phyloP scores from a whole-genome alignment of 2,888 invertebrate species.

The Cetonia aurata region DNA sequence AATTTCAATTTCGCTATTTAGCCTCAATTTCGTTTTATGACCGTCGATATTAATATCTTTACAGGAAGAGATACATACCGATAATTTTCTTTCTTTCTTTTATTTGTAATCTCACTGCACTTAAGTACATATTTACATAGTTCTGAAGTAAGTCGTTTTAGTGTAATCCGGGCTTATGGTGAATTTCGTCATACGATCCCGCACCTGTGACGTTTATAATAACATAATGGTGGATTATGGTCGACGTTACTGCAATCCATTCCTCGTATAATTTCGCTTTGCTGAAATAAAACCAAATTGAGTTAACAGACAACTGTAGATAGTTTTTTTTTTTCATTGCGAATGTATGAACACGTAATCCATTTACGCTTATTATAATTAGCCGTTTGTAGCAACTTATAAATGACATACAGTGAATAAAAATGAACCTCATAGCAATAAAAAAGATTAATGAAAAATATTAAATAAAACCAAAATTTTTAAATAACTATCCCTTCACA shows the following conservation, averaged over 20 bases:
- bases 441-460: no score
- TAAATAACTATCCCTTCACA: no score
- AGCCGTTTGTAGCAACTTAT: no score
- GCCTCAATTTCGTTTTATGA: constrained; percentile 16
- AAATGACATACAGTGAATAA: no score
- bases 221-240: constrained; percentile 46
- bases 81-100: no score
- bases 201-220: constrained; percentile 46
- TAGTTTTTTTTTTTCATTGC: neutral
- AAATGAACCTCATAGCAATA: no score
- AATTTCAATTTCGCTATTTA: constrained; percentile 46
- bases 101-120: no score
- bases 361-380: no score
- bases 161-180: constrained; percentile 46
- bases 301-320: neutral
- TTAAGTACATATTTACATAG: no score
- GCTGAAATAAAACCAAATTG: constrained; percentile 36
- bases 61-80: no score
- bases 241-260: constrained; percentile 47
- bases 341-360: neutral
- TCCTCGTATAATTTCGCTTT: constrained; percentile 48
- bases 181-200: constrained; percentile 50
- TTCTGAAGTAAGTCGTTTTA: neutral
- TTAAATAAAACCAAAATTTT: no score
- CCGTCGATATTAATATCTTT: no score